Conservation (phyloP, 2,113 vertebrate genomes). For the Mormyrus iriodes region DNA sequence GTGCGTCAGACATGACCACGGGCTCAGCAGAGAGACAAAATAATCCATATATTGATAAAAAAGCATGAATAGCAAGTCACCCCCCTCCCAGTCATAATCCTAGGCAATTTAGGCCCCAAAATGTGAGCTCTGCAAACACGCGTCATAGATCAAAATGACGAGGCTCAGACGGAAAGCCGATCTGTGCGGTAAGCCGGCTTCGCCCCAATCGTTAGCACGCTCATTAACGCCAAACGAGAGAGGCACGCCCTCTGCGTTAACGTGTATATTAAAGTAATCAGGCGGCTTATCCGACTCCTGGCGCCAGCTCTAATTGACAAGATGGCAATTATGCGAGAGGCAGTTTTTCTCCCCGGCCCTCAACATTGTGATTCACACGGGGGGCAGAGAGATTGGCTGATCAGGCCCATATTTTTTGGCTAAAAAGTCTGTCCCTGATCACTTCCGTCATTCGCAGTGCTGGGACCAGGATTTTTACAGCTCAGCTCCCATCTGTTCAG, state of each 20-base stretch:
- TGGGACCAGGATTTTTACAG: constrained; percentile 32
- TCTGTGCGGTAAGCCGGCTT: background rate
- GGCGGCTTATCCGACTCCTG: background rate
- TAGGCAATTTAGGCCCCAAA: background rate
- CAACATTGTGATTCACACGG: background rate
- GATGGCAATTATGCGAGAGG: background rate
- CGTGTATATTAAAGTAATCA: constrained; percentile 9
- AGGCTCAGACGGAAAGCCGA: background rate
- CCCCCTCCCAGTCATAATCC: background rate
- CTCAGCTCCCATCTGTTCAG: constrained; percentile 46
- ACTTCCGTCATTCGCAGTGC: constrained; percentile 28
- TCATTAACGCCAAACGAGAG: constrained; percentile 21
- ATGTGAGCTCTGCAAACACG: background rate
- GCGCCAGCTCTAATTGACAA: constrained; percentile 1
- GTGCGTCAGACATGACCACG: background rate
- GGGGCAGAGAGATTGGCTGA: background rate
- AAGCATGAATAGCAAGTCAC: background rate
- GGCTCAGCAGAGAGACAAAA: background rate
- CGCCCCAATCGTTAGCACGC: constrained; percentile 16
- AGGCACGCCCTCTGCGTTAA: background rate
- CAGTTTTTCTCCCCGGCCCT: background rate
- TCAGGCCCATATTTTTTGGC: background rate
- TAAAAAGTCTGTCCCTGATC: constrained; percentile 1
- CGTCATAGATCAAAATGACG: background rate
- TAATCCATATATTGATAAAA: background rate